Evolutionary conservation across 2,113 vertebrate genomes (phyloP), one percentile per base, ranked within the genome.

Genomic region (Rostratula benghalensis): DNA sequence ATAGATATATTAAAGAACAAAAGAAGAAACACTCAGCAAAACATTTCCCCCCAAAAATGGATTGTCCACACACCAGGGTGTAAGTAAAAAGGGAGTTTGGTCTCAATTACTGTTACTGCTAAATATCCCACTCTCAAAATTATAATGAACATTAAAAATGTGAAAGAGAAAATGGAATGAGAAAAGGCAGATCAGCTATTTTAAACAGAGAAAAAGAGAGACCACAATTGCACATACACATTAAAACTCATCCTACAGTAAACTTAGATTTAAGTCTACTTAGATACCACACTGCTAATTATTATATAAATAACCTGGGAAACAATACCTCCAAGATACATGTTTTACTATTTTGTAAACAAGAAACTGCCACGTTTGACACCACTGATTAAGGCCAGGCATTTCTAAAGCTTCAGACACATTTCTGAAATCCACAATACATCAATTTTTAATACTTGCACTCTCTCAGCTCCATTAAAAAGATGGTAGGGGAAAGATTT

Each of bases 401-500:
- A 98, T 98, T 98, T 98, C 97, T 97, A 96, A 97, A 97, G 98
- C 97, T 98, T 97, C 97, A 98, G 98, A 98, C 98, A 98, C 98
- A 98, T 99, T 99, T 98, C 98, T 98, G 98, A 99, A 99, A 99
- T 98, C 98, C 98, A 98, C 98, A 98, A 98, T 98, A 98, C 98
- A 99, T 99, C 97, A 98, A 99, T 99, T 98, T 99, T 99, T 99
- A 98, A 99, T 99, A 98, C 97, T 97, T 97, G 97, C 97, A 98
- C 98, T 98, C 98, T 99, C 98, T 98, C 97, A 98, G 98, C 98
- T 98, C 98, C 98, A 99, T 99, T 99, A 99, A 99, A 98, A 98
- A 98, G 98, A 99, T 98, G 98, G 98, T 98, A 98, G 97, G 98
- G 98, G 98, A 98, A 98, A 98, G 98, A 98, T 98, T 99, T 99